Conservation (phyloP, 2,797 vertebrate species). For the Sebastes diploproa region DNA sequence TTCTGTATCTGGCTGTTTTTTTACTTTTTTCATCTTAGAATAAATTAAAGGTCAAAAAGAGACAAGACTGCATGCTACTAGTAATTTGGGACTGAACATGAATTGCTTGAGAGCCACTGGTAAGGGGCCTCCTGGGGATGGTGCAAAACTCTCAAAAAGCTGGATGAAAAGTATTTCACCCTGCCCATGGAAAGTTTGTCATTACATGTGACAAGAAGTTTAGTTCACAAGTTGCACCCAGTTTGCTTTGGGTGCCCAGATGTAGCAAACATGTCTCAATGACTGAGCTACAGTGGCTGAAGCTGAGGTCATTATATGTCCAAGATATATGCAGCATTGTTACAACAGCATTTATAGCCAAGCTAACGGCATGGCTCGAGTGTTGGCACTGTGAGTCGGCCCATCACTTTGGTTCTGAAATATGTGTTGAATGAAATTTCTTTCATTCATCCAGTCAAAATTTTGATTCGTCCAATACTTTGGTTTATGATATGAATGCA, state of each 20-base stretch:
- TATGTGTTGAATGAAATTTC: background rate
- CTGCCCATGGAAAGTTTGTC: background rate
- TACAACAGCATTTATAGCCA: background rate
- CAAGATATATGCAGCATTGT: background rate
- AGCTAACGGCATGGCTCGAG: background rate
- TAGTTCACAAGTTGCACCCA: background rate
- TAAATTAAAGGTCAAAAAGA: slow-evolving; percentile 27
- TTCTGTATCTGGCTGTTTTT: background rate
- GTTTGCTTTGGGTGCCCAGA: background rate
- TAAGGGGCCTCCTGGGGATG: slow-evolving; percentile 10
- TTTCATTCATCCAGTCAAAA: background rate
- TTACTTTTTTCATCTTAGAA: slow-evolving; percentile 2
- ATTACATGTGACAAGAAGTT: background rate
- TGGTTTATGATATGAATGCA: background rate
- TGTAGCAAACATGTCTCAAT: background rate
- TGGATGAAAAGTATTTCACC: background rate
- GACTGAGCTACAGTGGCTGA: background rate
- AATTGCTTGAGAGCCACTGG: slow-evolving; percentile 8
- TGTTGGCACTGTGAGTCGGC: background rate
- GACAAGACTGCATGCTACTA: background rate
- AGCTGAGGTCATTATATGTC: background rate
- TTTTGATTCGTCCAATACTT: background rate
- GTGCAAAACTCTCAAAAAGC: background rate
- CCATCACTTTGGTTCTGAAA: background rate
- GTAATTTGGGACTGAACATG: slow-evolving; percentile 12